These are phyloP conservation scores for Melanaphis sacchari DNA, from an alignment of 1,140 invertebrate genomes.

Conservation along the genomic window DNA sequence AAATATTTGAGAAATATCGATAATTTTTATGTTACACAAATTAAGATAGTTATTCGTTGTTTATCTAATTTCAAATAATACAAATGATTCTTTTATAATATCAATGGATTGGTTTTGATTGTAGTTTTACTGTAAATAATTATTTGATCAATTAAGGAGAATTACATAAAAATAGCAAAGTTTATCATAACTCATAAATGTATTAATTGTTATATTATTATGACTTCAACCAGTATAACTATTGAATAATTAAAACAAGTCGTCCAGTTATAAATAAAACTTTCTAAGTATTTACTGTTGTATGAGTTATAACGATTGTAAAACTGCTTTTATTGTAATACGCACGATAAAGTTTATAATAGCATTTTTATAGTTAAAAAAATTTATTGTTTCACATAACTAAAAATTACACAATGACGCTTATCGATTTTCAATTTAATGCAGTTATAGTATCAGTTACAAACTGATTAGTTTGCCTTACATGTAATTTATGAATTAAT, in stretches of 20 bases:
- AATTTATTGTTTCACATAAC: background rate
- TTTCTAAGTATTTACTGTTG: background rate
- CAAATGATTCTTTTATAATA: background rate
- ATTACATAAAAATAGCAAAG: background rate
- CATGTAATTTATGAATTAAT: background rate
- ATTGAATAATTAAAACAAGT: background rate
- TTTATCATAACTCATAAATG: background rate
- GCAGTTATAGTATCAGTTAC: background rate
- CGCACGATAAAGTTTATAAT: background rate
- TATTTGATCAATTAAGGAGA: background rate
- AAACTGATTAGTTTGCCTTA: background rate
- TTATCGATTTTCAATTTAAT: background rate
- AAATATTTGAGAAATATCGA: background rate
- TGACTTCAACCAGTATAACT: background rate
- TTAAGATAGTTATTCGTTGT: no score
- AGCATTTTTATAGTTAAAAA: background rate
- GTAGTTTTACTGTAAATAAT: background rate
- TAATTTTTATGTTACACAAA: background rate
- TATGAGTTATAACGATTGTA: background rate
- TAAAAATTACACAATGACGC: background rate
- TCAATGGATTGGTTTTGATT: background rate
- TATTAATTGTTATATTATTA: constrained; percentile 18
- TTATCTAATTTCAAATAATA: background rate
- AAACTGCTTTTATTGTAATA: background rate
- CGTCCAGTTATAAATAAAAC: background rate